Evolutionary conservation across 2,888 invertebrate species (phyloP), one percentile per base, ranked within the genome.

Genomic region (Chaetoderma sp.): DNA sequence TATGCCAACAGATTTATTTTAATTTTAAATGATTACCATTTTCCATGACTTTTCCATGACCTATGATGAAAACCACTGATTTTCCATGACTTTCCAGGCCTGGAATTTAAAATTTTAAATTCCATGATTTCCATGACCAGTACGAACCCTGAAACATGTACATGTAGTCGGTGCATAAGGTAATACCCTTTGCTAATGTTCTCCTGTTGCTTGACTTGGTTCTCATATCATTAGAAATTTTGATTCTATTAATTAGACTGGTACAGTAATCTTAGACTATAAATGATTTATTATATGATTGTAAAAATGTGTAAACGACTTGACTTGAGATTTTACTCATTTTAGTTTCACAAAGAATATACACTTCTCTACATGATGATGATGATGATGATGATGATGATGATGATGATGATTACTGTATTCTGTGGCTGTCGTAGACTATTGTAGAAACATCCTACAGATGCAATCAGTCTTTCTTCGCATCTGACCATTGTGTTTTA

Each of bases 371-470:
- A 21, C 21, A 10, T 16, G 45, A 8, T 23, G 10, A 45, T 45
- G 59, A 10, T n/a, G 55, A 6, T 55, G 8, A 55, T 4, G 55
- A 33, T 33, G 33, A 30, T 33, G 55, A 55, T 55, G 55, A 55
- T 30, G n/a, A n/a, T n/a, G n/a, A n/a, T n/a, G n/a, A n/a, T n/a
- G n/a, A n/a, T n/a, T n/a, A n/a, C n/a, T n/a, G n/a, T n/a, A n/a
- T n/a, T n/a, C n/a, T n/a, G n/a, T n/a, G n/a, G n/a, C n/a, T n/a
- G n/a, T n/a, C n/a, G 32, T 32, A 32, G 55, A 55, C n/a, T 13
- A 55, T 55, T n/a, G n/a, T n/a, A n/a, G n/a, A n/a, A n/a, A n/a
- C n/a, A n/a, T n/a, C n/a, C n/a, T n/a, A n/a, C n/a, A n/a, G n/a
- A n/a, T n/a, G n/a, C n/a, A n/a, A n/a, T n/a, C n/a, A n/a, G n/a